Evolutionary conservation across 2,113 vertebrate genomes (phyloP).

Genomic region (Lepus americanus): DNA sequence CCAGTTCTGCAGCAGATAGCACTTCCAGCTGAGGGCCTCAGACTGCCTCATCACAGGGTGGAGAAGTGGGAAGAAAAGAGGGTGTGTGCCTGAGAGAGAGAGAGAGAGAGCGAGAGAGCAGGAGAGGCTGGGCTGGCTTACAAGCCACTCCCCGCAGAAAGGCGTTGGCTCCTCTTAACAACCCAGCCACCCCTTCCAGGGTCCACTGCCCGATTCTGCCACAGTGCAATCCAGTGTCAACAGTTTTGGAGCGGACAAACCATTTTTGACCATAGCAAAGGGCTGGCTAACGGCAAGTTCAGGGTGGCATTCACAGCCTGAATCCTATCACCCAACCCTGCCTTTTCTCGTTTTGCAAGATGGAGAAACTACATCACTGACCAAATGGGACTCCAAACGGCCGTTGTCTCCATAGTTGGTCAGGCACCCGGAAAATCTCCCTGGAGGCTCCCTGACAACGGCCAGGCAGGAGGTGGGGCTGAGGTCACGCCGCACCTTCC

Average conservation of each 20-base stretch:
- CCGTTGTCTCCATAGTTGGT: background rate
- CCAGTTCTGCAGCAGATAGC: background rate
- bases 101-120: too few relatives aligned
- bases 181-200: background rate
- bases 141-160: background rate
- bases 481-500: background rate
- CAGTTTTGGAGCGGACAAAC: background rate
- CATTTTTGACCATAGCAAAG: background rate
- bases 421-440: background rate
- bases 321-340: background rate
- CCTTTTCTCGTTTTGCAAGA: constrained; percentile 7
- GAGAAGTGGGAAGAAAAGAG: background rate
- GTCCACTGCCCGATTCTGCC: background rate
- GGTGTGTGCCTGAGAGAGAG: background rate
- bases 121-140: background rate
- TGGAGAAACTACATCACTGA: background rate
- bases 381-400: background rate
- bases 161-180: background rate
- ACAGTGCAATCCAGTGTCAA: background rate
- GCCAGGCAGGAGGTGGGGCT: background rate
- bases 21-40: background rate
- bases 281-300: background rate
- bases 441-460: background rate
- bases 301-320: background rate
- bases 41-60: background rate